Percentiles rank a stretch among this genome's conserved stretches.
phyloP scores from a whole-genome alignment of 1,140 invertebrate species.

The Trypoxylus dichotomus region DNA sequence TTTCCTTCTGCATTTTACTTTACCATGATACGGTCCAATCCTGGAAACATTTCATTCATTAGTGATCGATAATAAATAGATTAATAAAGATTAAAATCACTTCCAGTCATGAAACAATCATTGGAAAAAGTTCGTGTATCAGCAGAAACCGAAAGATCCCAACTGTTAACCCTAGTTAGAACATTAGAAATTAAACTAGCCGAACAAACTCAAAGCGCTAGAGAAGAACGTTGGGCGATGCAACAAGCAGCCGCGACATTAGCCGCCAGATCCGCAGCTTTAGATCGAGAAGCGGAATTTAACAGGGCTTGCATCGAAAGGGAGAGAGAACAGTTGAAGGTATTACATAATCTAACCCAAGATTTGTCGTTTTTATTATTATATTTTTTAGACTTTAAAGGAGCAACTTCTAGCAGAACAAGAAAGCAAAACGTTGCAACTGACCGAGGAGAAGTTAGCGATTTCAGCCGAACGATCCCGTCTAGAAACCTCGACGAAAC shows the following conservation, averaged over 20 bases:
- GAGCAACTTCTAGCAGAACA: slow-evolving; percentile 53
- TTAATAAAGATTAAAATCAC: background rate
- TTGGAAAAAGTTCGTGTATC: slow-evolving; percentile 53
- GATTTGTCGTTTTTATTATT: background rate
- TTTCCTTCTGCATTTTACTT: too few species aligned
- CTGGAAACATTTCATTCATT: too few species aligned
- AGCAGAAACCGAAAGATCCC: slow-evolving; percentile 55
- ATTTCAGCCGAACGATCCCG: slow-evolving; percentile 53
- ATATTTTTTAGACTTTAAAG: slow-evolving; percentile 52
- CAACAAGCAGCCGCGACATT: slow-evolving; percentile 49
- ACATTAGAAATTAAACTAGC: slow-evolving; percentile 55
- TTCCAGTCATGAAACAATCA: slow-evolving; percentile 51
- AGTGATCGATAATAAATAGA: too few species aligned
- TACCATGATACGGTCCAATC: too few species aligned
- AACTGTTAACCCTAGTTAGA: slow-evolving; percentile 55
- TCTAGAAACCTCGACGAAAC: slow-evolving; percentile 52
- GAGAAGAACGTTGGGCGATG: slow-evolving; percentile 50
- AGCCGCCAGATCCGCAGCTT: slow-evolving; percentile 51
- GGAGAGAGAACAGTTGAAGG: slow-evolving; percentile 53
- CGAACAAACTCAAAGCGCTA: slow-evolving; percentile 50
- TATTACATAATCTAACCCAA: slow-evolving; percentile 23
- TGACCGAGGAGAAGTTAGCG: slow-evolving; percentile 55
- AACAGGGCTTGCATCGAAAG: slow-evolving; percentile 52
- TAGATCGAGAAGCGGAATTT: slow-evolving; percentile 54
- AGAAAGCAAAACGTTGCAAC: slow-evolving; percentile 50